phyloP scores from a whole-genome alignment of 2,113 vertebrate species.

The Sterrhoptilus dennistouni region DNA sequence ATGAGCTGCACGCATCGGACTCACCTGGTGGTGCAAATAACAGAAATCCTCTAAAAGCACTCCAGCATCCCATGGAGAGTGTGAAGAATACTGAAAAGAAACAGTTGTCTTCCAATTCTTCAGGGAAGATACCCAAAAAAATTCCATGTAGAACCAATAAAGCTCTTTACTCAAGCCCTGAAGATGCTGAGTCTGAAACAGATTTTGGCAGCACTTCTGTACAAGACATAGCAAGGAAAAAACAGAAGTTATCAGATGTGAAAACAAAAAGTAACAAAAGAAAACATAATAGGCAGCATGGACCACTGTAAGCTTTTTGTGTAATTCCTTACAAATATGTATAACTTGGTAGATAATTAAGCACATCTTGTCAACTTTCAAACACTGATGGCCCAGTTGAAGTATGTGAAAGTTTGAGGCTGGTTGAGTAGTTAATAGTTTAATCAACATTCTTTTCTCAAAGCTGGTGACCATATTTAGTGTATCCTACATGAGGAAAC shows the following conservation, averaged over 20 bases:
- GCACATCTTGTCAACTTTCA: not conserved
- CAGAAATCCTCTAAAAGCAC: not conserved
- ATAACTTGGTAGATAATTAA: not conserved
- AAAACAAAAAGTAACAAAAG: conserved; percentile 1
- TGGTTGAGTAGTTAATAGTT: not conserved
- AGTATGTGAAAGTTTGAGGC: not conserved
- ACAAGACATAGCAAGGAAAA: not conserved
- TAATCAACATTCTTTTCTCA: not conserved
- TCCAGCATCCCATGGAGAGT: not conserved
- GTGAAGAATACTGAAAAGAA: not conserved
- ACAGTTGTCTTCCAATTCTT: not conserved
- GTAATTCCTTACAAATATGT: not conserved
- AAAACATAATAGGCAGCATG: not conserved
- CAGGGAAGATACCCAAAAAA: not conserved
- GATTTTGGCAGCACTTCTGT: not conserved
- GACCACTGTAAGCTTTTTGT: conserved; percentile 17
- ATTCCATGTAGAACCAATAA: not conserved
- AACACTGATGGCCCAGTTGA: not conserved
- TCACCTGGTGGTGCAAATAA: not conserved
- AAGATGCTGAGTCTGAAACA: not conserved
- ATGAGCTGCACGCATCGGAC: not conserved
- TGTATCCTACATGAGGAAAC: not conserved
- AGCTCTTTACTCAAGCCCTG: not conserved
- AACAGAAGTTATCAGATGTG: not conserved
- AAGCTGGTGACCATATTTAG: not conserved